Percentiles rank a stretch among this genome's conserved stretches.
Evolutionary conservation across 2,797 vertebrate species (phyloP).

Genomic region (Neopelma chrysocephalum): DNA sequence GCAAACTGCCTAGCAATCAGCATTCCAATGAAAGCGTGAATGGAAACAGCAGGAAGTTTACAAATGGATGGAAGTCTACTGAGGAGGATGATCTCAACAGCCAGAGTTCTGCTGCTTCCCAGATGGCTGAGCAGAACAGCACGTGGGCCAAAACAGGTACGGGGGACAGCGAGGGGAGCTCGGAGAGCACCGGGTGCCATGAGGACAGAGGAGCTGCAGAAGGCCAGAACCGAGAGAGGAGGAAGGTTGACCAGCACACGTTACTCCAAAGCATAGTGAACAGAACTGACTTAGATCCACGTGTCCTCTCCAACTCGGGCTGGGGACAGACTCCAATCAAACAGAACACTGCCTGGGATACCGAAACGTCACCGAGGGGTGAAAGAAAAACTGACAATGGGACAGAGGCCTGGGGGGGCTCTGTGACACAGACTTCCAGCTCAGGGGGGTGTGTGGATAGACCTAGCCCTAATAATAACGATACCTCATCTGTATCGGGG

Average conservation of each 20-base stretch:
- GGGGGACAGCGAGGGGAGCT: constrained; percentile 87
- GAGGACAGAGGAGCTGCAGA: constrained; percentile 83
- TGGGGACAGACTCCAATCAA: constrained; percentile 97
- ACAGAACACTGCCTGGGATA: constrained; percentile 96
- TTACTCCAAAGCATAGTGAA: constrained; percentile 78
- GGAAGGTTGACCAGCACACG: constrained; percentile 80
- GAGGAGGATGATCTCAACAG: constrained; percentile 88
- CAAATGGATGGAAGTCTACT: constrained; percentile 92
- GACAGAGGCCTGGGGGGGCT: constrained; percentile 87
- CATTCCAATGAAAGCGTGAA: constrained; percentile 81
- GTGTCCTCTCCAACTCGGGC: constrained; percentile 95
- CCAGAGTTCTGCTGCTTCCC: constrained; percentile 80
- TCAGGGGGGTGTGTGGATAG: constrained; percentile 88
- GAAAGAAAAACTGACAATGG: constrained; percentile 86
- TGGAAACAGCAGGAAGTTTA: constrained; percentile 84
- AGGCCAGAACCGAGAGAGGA: constrained; percentile 77
- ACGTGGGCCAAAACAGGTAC: constrained; percentile 82
- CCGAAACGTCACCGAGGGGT: constrained; percentile 78
- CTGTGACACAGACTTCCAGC: constrained; percentile 83
- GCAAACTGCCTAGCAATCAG: constrained; percentile 82
- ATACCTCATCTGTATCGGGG: constrained; percentile 83
- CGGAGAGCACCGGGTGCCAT: constrained; percentile 85
- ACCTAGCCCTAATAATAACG: constrained; percentile 79
- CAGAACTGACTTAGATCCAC: constrained; percentile 89
- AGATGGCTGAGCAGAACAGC: constrained; percentile 81